phyloP scores from a whole-genome alignment of 2,797 vertebrate species.

The Simalia tracyae region DNA sequence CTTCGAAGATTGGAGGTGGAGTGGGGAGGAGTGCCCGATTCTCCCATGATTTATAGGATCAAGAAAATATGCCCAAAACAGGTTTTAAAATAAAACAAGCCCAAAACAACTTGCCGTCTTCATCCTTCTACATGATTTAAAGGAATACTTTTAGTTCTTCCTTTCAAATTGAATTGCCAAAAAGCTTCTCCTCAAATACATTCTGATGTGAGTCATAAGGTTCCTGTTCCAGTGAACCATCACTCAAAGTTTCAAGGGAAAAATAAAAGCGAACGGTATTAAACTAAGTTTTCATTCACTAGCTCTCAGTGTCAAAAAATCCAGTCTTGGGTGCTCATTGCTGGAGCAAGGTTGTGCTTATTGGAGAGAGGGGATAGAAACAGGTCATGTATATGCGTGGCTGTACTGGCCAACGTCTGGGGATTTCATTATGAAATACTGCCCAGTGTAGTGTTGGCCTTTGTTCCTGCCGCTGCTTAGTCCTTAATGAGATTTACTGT shows the following conservation, averaged over 20 bases:
- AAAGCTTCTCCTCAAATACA: not conserved
- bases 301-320: too few relatives aligned
- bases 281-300: not conserved
- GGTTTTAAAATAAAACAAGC: constrained; percentile 33
- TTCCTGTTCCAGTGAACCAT: not conserved
- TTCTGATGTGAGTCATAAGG: too few relatives aligned
- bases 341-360: too few relatives aligned
- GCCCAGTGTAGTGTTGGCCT: not conserved
- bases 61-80: constrained; percentile 15
- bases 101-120: constrained; percentile 12
- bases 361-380: too few relatives aligned
- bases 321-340: too few relatives aligned
- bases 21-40: constrained; percentile 10
- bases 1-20: constrained; percentile 28
- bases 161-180: constrained; percentile 27
- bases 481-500: too few relatives aligned
- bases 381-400: not conserved
- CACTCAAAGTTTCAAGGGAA: not conserved
- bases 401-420: not conserved
- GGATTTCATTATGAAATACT: not conserved
- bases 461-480: too few relatives aligned
- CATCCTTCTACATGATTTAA: constrained; percentile 12
- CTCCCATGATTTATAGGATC: constrained; percentile 31
- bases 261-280: not conserved
- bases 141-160: constrained; percentile 13